These are phyloP conservation scores for Taurulus bubalis DNA, from an alignment of 2,113 vertebrate species.

Conservation along the genomic window DNA sequence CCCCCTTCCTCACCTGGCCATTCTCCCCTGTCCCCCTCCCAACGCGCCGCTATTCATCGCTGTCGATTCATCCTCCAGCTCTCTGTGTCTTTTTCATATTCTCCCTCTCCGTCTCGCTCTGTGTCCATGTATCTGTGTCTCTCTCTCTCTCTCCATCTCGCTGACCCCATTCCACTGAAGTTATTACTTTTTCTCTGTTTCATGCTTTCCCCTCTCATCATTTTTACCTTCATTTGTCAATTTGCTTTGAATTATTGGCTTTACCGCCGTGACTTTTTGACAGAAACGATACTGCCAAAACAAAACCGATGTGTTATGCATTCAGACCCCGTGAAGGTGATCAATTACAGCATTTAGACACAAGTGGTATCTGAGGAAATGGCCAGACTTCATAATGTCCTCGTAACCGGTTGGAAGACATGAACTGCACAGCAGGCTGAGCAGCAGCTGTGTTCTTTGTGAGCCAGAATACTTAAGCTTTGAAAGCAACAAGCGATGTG, in stretches of 20 bases:
- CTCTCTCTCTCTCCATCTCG: slow-evolving; percentile 18
- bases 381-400: not conserved
- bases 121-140: slow-evolving; percentile 3
- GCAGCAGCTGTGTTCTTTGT: not conserved
- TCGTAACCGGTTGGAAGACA: not conserved
- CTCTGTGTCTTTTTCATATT: slow-evolving; percentile 9
- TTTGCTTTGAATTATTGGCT: slow-evolving; percentile 51
- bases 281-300: slow-evolving; percentile 43
- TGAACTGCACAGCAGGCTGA: not conserved
- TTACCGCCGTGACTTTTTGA: slow-evolving; percentile 24
- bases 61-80: slow-evolving; percentile 55
- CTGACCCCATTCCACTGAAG: slow-evolving; percentile 66
- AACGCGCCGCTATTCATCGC: slow-evolving; percentile 39
- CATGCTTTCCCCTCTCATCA: slow-evolving; percentile 45
- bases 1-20: slow-evolving; percentile 51
- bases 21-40: slow-evolving; percentile 13
- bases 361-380: not conserved
- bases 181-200: slow-evolving; percentile 57
- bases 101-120: not conserved
- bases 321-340: not conserved
- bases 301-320: slow-evolving; percentile 30
- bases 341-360: not conserved
- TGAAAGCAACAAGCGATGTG: not conserved
- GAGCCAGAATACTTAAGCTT: not conserved
- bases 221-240: slow-evolving; percentile 50